These are phyloP conservation scores for Falco peregrinus DNA, from an alignment of 2,797 vertebrate genomes.

Conservation along the genomic window DNA sequence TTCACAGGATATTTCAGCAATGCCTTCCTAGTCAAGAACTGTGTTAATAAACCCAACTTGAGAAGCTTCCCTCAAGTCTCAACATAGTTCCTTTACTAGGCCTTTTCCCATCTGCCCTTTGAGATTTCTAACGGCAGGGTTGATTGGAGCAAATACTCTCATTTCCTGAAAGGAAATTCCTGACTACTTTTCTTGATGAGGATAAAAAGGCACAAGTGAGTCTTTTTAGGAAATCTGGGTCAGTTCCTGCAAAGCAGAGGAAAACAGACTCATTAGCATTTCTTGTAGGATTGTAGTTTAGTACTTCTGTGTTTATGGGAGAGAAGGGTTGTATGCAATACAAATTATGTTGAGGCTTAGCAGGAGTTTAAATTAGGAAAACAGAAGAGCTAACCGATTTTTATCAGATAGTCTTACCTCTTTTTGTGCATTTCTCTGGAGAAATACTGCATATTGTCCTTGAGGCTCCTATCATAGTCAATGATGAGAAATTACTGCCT, in stretches of 20 bases:
- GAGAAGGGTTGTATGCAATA: background rate
- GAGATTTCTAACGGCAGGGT: background rate
- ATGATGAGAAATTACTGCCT: background rate
- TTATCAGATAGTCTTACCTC: background rate
- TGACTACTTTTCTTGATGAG: background rate
- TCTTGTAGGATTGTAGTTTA: background rate
- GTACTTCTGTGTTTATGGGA: background rate
- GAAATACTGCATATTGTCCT: background rate
- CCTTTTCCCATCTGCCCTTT: background rate
- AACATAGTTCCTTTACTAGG: background rate
- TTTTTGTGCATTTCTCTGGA: background rate
- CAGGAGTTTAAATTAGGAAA: background rate
- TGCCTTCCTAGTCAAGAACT: background rate
- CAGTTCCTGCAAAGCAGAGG: background rate
- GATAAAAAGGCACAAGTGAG: background rate
- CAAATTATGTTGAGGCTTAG: background rate
- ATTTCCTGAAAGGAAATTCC: constrained; percentile 58
- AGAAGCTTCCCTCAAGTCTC: background rate
- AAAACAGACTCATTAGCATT: background rate
- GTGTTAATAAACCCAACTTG: background rate
- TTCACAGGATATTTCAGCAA: background rate
- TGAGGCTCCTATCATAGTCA: background rate
- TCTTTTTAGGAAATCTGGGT: constrained; percentile 18
- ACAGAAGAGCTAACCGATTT: background rate
- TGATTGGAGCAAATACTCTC: background rate